A percentile compares a stretch with the other conserved stretches of the same genome.
phyloP scores from a whole-genome alignment of 2,113 vertebrate genomes.

The Paradisaea rubra region DNA sequence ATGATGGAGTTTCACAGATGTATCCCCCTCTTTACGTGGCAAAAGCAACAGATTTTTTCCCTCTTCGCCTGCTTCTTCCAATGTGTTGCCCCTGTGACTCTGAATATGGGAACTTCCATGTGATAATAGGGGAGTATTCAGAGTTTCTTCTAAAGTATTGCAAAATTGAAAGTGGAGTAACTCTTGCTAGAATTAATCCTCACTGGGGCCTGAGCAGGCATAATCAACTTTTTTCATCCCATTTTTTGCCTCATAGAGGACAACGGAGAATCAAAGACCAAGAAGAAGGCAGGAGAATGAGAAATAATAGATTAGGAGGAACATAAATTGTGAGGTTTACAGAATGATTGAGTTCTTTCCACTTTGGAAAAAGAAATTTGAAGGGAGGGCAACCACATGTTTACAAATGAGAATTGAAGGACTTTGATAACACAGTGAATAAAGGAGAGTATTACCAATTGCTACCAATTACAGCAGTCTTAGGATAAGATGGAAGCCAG shows the following conservation, averaged over 20 bases:
- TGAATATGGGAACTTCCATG: not conserved
- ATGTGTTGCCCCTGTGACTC: not conserved
- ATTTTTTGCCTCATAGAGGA: not conserved
- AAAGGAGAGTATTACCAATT: not conserved
- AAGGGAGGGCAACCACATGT: not conserved
- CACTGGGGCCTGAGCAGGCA: not conserved
- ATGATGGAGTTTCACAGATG: rapidly evolving
- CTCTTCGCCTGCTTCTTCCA: not conserved
- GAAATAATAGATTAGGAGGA: not conserved
- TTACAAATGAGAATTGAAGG: not conserved
- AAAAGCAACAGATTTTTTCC: not conserved
- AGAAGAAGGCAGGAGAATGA: not conserved
- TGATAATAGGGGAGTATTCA: not conserved
- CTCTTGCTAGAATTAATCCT: not conserved
- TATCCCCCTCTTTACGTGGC: not conserved
- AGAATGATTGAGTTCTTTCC: not conserved
- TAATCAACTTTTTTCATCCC: not conserved
- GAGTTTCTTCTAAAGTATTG: not conserved
- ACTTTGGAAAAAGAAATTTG: not conserved
- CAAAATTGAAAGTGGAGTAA: not conserved
- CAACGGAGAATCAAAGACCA: not conserved
- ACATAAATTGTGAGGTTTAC: not conserved
- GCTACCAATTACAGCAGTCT: not conserved
- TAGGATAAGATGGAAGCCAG: not conserved
- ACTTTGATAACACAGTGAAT: not conserved